Percentiles rank a stretch among this genome's conserved stretches.
Conservation (phyloP, 2,888 invertebrate species). For the Antheraea assamensis region DNA sequence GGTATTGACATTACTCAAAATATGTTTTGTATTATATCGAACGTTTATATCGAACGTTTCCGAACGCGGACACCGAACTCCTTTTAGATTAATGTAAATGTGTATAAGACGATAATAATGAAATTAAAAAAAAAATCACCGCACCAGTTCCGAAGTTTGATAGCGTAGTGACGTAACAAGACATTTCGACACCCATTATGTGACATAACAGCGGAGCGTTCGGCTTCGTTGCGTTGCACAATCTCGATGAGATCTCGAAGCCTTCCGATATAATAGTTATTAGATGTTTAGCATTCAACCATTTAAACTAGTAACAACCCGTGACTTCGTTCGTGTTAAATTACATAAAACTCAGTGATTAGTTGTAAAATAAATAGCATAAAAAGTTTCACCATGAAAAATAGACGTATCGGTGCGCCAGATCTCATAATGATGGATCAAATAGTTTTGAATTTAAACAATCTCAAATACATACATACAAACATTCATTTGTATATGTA, state of each 20-base stretch:
- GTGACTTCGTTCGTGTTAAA: too few species aligned
- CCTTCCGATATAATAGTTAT: neutral
- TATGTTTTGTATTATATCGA: too few species aligned
- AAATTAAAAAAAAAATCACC: neutral
- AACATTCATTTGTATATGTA: too few species aligned
- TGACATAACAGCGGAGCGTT: neutral
- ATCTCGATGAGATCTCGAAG: neutral
- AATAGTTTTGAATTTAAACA: too few species aligned
- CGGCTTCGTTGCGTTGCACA: neutral
- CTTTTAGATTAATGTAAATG: neutral
- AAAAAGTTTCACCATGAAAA: too few species aligned
- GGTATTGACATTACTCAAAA: too few species aligned
- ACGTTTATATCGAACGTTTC: neutral
- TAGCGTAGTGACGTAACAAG: conserved; percentile 1
- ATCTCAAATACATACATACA: too few species aligned
- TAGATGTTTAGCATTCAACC: neutral
- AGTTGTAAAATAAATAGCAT: too few species aligned
- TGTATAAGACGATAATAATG: neutral
- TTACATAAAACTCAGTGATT: too few species aligned
- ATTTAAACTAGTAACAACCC: neutral
- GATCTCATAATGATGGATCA: too few species aligned
- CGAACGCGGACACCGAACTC: neutral
- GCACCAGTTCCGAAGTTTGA: conserved; percentile 10
- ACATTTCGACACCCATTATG: conserved; percentile 2
- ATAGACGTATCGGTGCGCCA: too few species aligned